Evolutionary conservation across 2,113 vertebrate species (phyloP).

Genomic region (Syrmaticus mikado): DNA sequence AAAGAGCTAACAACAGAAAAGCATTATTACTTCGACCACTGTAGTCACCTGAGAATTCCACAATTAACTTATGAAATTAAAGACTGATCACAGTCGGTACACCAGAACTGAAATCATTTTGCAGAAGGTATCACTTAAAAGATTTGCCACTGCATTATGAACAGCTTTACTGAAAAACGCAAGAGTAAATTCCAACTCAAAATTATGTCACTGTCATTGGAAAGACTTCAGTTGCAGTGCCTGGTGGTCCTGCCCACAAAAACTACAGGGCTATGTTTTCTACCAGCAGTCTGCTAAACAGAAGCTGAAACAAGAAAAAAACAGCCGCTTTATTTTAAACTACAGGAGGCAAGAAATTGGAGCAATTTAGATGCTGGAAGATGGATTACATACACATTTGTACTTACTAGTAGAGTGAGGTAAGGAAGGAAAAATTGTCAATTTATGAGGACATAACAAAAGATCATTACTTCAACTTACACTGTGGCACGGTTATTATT

Average conservation of each 20-base stretch:
- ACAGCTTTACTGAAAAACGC: background rate
- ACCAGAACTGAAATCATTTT: background rate
- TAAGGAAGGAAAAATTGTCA: background rate
- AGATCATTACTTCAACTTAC: background rate
- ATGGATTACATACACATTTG: background rate
- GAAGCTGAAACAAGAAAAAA: background rate
- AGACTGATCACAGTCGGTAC: background rate
- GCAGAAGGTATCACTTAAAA: background rate
- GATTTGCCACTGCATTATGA: background rate
- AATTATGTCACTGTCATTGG: background rate
- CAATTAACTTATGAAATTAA: background rate
- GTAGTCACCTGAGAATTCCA: background rate
- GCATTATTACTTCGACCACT: background rate
- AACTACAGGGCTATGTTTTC: background rate
- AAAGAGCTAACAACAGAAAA: background rate
- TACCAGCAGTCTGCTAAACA: background rate
- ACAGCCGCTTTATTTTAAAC: background rate
- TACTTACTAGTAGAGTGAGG: background rate
- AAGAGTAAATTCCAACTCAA: background rate
- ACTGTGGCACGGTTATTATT: background rate
- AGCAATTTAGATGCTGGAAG: background rate
- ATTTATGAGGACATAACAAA: background rate
- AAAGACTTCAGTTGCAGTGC: background rate
- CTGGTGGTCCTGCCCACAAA: conserved; percentile 10
- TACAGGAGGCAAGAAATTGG: background rate